phyloP scores from a whole-genome alignment of 2,888 invertebrate species.

The Leptura quadrifasciata region DNA sequence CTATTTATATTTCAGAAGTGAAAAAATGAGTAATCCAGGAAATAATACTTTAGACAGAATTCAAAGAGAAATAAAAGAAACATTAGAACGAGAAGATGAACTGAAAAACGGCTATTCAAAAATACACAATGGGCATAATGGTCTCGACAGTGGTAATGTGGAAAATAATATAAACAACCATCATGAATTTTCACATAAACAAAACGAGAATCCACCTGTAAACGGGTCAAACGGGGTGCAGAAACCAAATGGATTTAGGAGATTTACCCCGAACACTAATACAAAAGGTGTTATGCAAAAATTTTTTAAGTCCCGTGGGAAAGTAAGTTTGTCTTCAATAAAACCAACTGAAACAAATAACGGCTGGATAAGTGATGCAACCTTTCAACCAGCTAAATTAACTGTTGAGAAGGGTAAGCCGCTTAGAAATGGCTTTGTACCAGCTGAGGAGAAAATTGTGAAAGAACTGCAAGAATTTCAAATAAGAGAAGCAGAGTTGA shows the following conservation, averaged over 20 bases:
- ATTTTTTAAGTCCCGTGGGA: constrained; percentile 88
- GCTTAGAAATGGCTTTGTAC: constrained; percentile 85
- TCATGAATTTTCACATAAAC: constrained; percentile 30
- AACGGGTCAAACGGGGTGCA: constrained; percentile 50
- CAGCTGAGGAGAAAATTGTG: constrained; percentile 89
- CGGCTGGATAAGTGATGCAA: constrained; percentile 60
- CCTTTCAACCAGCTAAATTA: constrained; percentile 69
- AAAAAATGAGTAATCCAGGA: constrained; percentile 23
- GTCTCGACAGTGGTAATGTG: constrained; percentile 24
- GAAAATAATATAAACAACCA: constrained; percentile 40
- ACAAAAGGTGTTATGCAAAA: constrained; percentile 88
- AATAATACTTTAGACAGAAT: constrained; percentile 86
- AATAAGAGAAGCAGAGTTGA: constrained; percentile 75
- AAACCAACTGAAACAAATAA: constrained; percentile 57
- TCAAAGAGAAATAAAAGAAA: constrained; percentile 92
- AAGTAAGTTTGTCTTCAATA: constrained; percentile 74
- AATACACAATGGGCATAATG: constrained; percentile 40
- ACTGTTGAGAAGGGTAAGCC: constrained; percentile 75
- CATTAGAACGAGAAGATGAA: constrained; percentile 88
- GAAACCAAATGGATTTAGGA: constrained; percentile 74
- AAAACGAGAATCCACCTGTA: not conserved
- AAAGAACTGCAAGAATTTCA: constrained; percentile 89
- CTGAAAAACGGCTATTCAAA: constrained; percentile 77
- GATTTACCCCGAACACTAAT: constrained; percentile 77
- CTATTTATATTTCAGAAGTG: constrained; percentile 36